phyloP scores from a whole-genome alignment of 2,797 vertebrate species.

The Muscicapa striata region DNA sequence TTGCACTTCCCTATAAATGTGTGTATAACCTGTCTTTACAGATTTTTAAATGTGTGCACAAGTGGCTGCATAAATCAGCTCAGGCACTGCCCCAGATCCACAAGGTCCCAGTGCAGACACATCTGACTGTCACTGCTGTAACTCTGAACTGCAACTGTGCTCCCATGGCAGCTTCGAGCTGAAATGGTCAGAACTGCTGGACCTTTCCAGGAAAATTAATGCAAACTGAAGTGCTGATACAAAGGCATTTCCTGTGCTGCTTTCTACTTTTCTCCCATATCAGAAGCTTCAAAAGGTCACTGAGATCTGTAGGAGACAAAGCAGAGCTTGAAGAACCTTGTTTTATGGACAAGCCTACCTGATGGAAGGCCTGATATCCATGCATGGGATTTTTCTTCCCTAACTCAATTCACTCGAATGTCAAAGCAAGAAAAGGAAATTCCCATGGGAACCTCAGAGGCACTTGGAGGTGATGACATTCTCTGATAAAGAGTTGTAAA shows the following conservation, averaged over 20 bases:
- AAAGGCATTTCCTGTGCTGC: neutral
- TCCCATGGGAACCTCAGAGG: neutral
- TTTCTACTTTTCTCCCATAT: neutral
- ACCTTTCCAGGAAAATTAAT: neutral
- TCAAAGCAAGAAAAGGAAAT: constrained; percentile 8
- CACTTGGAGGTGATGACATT: neutral
- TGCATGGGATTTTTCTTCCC: neutral
- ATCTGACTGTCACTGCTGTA: neutral
- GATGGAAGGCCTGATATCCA: neutral
- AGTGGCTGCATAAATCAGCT: neutral
- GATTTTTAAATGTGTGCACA: neutral
- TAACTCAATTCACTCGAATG: neutral
- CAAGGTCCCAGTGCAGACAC: neutral
- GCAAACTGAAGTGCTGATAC: neutral
- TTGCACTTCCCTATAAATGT: neutral
- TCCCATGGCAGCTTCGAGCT: neutral
- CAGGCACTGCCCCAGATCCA: neutral
- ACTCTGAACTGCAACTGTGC: neutral
- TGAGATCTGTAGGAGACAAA: neutral
- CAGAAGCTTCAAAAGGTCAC: neutral
- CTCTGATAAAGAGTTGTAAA: neutral
- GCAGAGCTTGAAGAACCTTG: neutral
- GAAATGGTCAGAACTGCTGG: neutral
- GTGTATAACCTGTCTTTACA: neutral
- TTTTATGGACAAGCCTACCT: neutral